Base-by-base conservation (phyloP, 2,113 vertebrate species). In the Paradoxurus hermaphroditus region DNA sequence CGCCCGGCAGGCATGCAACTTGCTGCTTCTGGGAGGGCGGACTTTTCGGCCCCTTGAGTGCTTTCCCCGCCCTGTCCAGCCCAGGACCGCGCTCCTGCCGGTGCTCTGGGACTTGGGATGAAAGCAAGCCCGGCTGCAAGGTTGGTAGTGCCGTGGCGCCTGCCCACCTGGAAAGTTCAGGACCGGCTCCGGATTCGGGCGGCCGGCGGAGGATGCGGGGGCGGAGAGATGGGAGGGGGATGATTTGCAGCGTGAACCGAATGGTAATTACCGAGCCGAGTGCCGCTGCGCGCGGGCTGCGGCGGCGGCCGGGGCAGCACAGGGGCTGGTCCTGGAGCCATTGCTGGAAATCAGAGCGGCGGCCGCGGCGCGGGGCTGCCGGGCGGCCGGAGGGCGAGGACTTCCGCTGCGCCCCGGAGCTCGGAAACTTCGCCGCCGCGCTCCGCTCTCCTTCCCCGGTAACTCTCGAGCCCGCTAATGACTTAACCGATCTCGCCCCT, bases 321-420 rank as follows among this genome's bases (percentile, higher is more conserved):
- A n/a, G 31, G 51, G 19, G 19, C 81, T 34, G 95, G 90, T 90
- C 70, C 91, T 31, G 63, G 90, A 79, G 84, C 94, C 94, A 36
- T 44, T 49, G 95, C 94, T 53, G 46, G 78, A 23, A 89, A 51
- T 34, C 68, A 44, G 14, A 93, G 91, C 90, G 25, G 44, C 62
- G 44, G 53, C 91, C 62, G 59, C 2, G 25, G 72, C 65, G 53
- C 78, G 2, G 81, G 79, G 67, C 19, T 49, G 0, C 63, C 14
- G 10, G 72, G 53, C 19, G 34, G 82, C 63, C 46, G 21, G n/a
- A 19, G n/a, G 63, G 72, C 39, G 67, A 62, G 49, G 11, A 46
- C 56, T 25, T 49, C 85, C 19, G 56, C 90, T 16, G 70, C 63
- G 67, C 81, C 44, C 25, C 25, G 3, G 31, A 70, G 29, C 85